Evolutionary conservation across 2,113 vertebrate genomes (phyloP).

Genomic region (Engystomops pustulosus): DNA sequence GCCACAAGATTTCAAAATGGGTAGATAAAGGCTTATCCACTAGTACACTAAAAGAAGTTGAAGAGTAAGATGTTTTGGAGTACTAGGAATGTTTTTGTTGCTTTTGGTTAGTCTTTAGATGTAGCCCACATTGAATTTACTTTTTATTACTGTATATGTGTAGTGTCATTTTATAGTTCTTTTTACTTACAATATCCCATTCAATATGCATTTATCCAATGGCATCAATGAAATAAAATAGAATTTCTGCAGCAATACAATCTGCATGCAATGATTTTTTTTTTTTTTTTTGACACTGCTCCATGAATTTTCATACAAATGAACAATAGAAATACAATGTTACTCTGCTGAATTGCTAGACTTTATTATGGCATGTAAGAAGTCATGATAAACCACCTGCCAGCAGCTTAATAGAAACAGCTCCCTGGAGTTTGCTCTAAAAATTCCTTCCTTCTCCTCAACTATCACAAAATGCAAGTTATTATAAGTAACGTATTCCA

Average conservation of each 20-base stretch:
- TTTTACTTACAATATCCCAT: slow-evolving; percentile 65
- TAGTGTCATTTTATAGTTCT: background rate
- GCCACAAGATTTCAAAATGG: too few species aligned
- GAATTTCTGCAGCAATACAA: slow-evolving; percentile 31
- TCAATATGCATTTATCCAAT: slow-evolving; percentile 64
- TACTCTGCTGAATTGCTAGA: slow-evolving; percentile 46
- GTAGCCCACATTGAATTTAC: background rate
- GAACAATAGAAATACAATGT: slow-evolving; percentile 55
- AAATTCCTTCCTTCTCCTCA: slow-evolving; percentile 46
- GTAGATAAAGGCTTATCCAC: too few species aligned
- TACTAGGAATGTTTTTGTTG: too few species aligned
- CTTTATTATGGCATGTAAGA: slow-evolving; percentile 58
- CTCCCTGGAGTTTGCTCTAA: slow-evolving; percentile 53
- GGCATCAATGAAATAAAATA: slow-evolving; percentile 30
- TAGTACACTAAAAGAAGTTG: too few species aligned
- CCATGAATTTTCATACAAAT: slow-evolving; percentile 46
- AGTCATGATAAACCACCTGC: slow-evolving; percentile 59
- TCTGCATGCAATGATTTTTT: slow-evolving; percentile 51
- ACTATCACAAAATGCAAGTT: slow-evolving; percentile 55
- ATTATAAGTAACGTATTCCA: slow-evolving; percentile 56
- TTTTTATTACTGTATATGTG: background rate
- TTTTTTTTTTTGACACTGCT: slow-evolving; percentile 27
- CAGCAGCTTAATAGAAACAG: slow-evolving; percentile 58
- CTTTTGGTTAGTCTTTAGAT: too few species aligned
- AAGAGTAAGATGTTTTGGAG: too few species aligned